Percentiles rank a stretch among this genome's conserved stretches.
Conservation (phyloP, 2,888 invertebrate species). For the Rhingia campestris region DNA sequence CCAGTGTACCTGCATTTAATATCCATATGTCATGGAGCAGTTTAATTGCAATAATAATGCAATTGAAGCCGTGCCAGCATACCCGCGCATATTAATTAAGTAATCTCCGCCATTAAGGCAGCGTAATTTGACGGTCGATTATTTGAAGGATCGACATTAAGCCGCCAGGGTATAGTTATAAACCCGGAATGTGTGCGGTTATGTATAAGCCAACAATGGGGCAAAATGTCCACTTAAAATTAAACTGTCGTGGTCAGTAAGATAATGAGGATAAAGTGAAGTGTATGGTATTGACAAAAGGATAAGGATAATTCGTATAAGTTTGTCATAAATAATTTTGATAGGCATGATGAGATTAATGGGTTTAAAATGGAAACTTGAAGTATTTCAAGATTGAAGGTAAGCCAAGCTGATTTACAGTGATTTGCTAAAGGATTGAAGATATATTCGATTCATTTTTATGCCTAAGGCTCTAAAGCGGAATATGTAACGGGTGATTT, state of each 20-base stretch:
- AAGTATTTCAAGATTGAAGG: no score
- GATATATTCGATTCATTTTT: no score
- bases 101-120: constrained; percentile 56
- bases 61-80: constrained; percentile 23
- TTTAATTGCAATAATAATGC: constrained; percentile 60
- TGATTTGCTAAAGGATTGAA: no score
- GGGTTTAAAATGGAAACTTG: no score
- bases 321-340: neutral
- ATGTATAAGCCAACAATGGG: constrained; percentile 41
- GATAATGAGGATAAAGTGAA: neutral
- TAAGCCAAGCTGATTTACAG: no score
- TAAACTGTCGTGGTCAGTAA: neutral
- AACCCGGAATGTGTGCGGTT: constrained; percentile 14
- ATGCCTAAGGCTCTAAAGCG: no score
- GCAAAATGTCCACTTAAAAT: constrained; percentile 50
- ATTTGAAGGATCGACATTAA: constrained; percentile 41
- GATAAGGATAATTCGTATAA: neutral
- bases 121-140: constrained; percentile 53
- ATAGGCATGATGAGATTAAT: no score
- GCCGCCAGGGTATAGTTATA: constrained; percentile 1
- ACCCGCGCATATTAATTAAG: constrained; percentile 57
- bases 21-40: constrained; percentile 14
- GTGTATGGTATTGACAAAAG: neutral
- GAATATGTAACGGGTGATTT: no score
- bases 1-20: constrained; percentile 27